Percentiles rank a stretch among this genome's conserved stretches.
Evolutionary conservation across 2,888 invertebrate genomes (phyloP).

Genomic region (Rotaria magnacalcarata): DNA sequence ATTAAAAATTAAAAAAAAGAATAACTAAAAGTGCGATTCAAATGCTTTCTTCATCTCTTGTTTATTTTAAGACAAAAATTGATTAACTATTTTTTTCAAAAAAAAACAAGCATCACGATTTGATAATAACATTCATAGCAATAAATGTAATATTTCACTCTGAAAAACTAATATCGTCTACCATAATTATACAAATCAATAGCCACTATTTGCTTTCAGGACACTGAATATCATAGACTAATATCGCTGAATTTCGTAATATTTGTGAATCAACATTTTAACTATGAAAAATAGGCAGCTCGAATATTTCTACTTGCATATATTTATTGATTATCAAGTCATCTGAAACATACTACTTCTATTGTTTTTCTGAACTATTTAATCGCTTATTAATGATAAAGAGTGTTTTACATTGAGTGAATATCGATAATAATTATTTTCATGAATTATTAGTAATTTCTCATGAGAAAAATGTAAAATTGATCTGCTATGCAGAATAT

Average conservation of each 20-base stretch:
- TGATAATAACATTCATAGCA: background rate
- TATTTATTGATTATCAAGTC: background rate
- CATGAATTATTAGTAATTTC: conserved; percentile 65
- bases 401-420: conserved; percentile 69
- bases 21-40: no score
- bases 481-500: conserved; percentile 84
- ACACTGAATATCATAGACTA: background rate
- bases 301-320: background rate
- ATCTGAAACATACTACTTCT: conserved; percentile 56
- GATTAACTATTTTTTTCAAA: no score
- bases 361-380: no score
- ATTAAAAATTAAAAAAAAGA: background rate
- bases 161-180: no score
- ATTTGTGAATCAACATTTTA: background rate
- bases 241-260: background rate
- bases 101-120: background rate
- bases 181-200: no score
- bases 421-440: conserved; percentile 74
- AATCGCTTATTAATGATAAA: conserved; percentile 66
- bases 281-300: background rate
- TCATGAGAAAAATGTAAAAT: conserved; percentile 63
- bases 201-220: no score
- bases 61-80: no score
- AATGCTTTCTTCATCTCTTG: no score
- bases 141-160: background rate